Evolutionary conservation across 2,113 vertebrate species (phyloP).

Genomic region (Herpailurus yagouaroundi): DNA sequence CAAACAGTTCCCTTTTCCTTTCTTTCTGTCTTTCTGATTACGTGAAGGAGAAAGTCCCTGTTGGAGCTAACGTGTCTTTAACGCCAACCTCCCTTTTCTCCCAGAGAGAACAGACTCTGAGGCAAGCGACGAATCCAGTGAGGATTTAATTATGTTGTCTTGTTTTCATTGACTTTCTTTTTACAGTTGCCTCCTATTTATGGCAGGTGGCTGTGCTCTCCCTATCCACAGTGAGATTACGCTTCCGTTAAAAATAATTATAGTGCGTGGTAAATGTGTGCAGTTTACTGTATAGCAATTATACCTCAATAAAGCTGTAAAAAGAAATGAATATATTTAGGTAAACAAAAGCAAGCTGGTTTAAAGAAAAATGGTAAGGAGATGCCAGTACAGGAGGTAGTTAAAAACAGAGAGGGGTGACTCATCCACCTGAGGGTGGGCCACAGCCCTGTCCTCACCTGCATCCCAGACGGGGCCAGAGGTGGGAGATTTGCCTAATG

Average conservation of each 20-base stretch:
- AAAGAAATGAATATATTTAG: neutral
- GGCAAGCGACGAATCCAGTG: neutral
- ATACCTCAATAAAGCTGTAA: slow-evolving; percentile 15
- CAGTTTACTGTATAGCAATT: neutral
- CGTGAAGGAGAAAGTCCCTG: neutral
- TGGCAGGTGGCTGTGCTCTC: slow-evolving; percentile 3
- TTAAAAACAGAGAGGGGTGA: neutral
- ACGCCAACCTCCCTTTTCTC: neutral
- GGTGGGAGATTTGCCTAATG: neutral
- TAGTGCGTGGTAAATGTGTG: neutral
- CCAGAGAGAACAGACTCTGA: neutral
- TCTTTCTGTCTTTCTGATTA: neutral
- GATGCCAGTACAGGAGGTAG: rapidly evolving
- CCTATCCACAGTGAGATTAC: neutral
- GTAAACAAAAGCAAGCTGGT: slow-evolving; percentile 12
- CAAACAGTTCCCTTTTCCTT: neutral
- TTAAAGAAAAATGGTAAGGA: neutral
- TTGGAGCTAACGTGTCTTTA: neutral
- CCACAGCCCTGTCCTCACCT: neutral
- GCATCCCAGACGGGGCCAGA: rapidly evolving
- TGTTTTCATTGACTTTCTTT: slow-evolving; percentile 41
- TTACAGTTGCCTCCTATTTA: neutral
- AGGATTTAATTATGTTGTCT: slow-evolving; percentile 30
- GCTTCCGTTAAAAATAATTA: slow-evolving; percentile 59
- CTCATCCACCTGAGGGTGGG: rapidly evolving